These are phyloP conservation scores for Malurus elegans DNA, from an alignment of 2,113 vertebrate species.

Conservation along the genomic window DNA sequence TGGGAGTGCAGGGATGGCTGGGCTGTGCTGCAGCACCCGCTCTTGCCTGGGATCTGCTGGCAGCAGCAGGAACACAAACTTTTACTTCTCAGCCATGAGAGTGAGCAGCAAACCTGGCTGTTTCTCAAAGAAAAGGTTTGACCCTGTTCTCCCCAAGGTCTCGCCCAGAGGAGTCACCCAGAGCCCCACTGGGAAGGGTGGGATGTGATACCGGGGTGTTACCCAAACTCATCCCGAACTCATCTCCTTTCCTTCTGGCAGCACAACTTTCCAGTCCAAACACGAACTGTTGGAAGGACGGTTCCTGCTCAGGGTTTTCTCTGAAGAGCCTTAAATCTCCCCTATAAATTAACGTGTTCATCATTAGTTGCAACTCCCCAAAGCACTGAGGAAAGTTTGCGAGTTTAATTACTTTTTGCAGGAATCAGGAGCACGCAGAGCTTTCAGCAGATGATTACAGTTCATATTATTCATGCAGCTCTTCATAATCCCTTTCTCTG, in stretches of 20 bases:
- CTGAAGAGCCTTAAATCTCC: not conserved
- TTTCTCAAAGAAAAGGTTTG: not conserved
- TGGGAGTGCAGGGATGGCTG: accelerated
- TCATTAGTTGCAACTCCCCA: slow-evolving; percentile 38
- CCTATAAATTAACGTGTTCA: not conserved
- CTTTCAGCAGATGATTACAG: not conserved
- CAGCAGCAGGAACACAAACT: not conserved
- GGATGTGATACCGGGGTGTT: not conserved
- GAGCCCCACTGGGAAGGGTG: not conserved
- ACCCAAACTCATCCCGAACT: not conserved
- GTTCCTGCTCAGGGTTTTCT: not conserved
- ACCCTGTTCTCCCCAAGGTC: not conserved
- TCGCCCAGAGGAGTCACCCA: not conserved
- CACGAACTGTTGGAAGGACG: not conserved
- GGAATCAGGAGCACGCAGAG: not conserved
- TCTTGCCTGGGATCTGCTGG: not conserved
- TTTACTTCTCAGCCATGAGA: not conserved
- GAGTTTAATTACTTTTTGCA: slow-evolving; percentile 62
- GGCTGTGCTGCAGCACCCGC: not conserved
- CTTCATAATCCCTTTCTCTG: slow-evolving; percentile 16
- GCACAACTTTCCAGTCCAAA: not conserved
- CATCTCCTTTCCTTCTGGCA: not conserved
- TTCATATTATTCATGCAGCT: slow-evolving; percentile 31
- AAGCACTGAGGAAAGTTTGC: slow-evolving; percentile 5
- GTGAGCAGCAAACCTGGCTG: not conserved